Base-by-base conservation (phyloP, 2,888 invertebrate species). In the Archaeoteleia sp. region DNA sequence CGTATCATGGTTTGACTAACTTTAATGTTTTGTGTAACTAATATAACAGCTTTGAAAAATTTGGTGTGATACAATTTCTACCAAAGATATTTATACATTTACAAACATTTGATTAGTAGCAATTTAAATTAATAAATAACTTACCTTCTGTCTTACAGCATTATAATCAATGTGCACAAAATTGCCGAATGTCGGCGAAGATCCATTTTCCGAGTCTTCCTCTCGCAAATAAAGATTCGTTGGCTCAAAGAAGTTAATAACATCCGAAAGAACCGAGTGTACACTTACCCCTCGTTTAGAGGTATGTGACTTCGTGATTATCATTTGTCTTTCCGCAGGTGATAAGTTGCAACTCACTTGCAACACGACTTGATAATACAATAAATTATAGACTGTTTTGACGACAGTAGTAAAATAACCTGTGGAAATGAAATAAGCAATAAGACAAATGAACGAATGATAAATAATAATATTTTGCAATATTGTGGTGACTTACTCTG, bases 391-490 rank as follows among this genome's bases (percentile, higher is more conserved):
- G 71, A 96, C 89, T 71, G 93, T 91, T 83, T 93, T 93, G 1
- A 96, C 94, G 78, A 96, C 91, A 81, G 93, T 92, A 0, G 93
- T 93, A 87, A 94, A 96, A 84, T 95, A 95, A 46, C 92, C 96
- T 96, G 88, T 1, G n/a, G n/a, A n/a, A 87, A 87, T 55, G 70
- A 63, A 68, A 65, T 23, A 13, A 54, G 30, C 10, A 34, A 23
- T n/a, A 65, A 23, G 23, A 5, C 7, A 23, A 23, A 23, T 4
- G 4, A 7, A 23, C 4, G 7, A 23, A 23, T 23, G 23, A 5
- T 23, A 23, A 23, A 23, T 8, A 9, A 29, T 8, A 29, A 29
- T 45, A 29, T 29, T 13, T n/a, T n/a, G n/a, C n/a, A n/a, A n/a
- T n/a, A n/a, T n/a, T n/a, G n/a, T n/a, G n/a, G n/a, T n/a, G 29